phyloP scores from a whole-genome alignment of 2,797 vertebrate genomes.

The Semotilus atromaculatus region DNA sequence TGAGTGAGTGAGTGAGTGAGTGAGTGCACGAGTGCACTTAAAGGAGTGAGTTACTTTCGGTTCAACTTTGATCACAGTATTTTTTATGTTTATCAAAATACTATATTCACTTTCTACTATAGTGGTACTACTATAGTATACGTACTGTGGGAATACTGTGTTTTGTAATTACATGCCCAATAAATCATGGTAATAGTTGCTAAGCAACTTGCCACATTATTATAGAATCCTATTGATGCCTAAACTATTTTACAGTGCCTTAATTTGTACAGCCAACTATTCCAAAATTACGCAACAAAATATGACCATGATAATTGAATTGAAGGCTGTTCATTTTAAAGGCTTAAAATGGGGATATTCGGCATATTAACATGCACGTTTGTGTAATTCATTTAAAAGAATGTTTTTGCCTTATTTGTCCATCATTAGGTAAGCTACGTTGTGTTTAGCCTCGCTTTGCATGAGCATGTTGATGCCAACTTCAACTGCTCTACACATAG shows the following conservation, averaged over 20 bases:
- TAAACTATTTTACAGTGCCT: not conserved
- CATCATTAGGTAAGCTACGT: not conserved
- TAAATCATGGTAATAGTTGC: slow-evolving; percentile 12
- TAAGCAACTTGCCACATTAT: not conserved
- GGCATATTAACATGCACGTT: not conserved
- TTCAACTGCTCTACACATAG: not conserved
- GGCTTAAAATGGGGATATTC: not conserved
- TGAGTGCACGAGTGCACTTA: no score
- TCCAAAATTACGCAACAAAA: not conserved
- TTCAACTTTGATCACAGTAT: not conserved
- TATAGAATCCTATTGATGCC: not conserved
- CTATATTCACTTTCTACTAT: not conserved
- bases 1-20: no score
- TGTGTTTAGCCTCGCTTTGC: not conserved
- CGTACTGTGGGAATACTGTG: not conserved
- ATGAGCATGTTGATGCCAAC: not conserved
- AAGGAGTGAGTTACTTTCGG: not conserved
- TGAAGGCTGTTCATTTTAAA: not conserved
- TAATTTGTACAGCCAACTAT: not conserved
- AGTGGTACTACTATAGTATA: not conserved
- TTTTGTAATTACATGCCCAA: not conserved
- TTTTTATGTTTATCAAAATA: no score
- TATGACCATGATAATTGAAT: not conserved
- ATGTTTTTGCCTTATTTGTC: not conserved
- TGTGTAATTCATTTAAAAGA: not conserved